Evolutionary conservation across 2,113 vertebrate genomes (phyloP), one percentile per base, ranked within the genome.

Genomic region (Etia nguti): DNA sequence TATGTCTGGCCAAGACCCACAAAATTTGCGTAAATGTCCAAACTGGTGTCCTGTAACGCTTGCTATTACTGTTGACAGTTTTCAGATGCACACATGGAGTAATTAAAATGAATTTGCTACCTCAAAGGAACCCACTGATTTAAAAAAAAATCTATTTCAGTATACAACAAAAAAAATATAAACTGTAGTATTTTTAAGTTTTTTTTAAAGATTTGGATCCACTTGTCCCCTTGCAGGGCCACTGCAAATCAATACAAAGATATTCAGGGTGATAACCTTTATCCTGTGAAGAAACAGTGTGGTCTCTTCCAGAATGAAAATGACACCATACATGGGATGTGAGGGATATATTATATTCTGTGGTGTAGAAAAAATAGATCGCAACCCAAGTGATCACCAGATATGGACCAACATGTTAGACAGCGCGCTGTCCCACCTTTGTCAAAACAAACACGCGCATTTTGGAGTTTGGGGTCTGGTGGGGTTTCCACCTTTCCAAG

Each of bases 71-170:
- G 73, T 65, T 62, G 80, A 46, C 46, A 54, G 24, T 38, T 84
- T 22, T 60, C 1, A 46, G n/a, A 29, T 70, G 56, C 55, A 50
- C 26, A n/a, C 22, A 22, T 4, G 8, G 6, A 50, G 6, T 22
- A 15, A 34, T 60, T 52, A 48, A 50, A 18, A 75, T 15, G 2
- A 26, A 79, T 16, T 77, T 4, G 56, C 57, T 41, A 31, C 38
- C n/a, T 73, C 8, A 18, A 84, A 41, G 4, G 22, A 26, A 10
- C 34, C n/a, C 9, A 41, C 31, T 36, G 10, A n/a, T 65, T 82
- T 54, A 6, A 6, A 70, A 46, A n/a, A 82, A 54, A 41, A 8
- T 22, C 20, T 0, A 26, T 77, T 52, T 0, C 0, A 22, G 41
- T 18, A 10, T 20, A 4, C 26, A 43, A 18, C 18, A 31, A 73